Evolutionary conservation across 2,888 invertebrate genomes (phyloP).

Genomic region (Zygogramma bicolorata): DNA sequence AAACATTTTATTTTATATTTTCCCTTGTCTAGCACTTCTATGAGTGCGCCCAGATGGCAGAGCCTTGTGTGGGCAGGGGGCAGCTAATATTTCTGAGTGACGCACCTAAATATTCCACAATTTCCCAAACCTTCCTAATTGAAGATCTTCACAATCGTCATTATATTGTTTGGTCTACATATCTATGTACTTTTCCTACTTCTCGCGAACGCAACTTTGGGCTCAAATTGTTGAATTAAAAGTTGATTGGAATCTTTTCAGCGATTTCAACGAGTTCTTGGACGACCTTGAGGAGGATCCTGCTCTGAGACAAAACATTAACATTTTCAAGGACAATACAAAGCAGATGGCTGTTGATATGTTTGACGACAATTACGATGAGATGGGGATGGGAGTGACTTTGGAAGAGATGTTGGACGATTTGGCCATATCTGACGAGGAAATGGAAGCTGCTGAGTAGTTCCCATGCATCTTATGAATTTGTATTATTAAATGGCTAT

Average conservation of each 20-base stretch:
- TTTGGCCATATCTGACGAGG: conserved; percentile 83
- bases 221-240: background rate
- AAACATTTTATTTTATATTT: no score
- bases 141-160: no score
- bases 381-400: conserved; percentile 80
- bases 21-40: no score
- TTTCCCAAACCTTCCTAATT: conserved; percentile 1
- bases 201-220: no score
- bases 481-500: background rate
- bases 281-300: conserved; percentile 98
- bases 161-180: no score
- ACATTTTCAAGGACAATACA: conserved; percentile 83
- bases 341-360: conserved; percentile 72
- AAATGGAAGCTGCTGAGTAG: no score
- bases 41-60: no score
- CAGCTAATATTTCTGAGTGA: no score
- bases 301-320: conserved; percentile 88
- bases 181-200: no score
- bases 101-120: no score
- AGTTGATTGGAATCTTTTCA: conserved; percentile 62
- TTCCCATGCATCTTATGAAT: no score
- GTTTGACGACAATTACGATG: conserved; percentile 70
- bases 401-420: conserved; percentile 96
- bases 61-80: no score
- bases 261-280: conserved; percentile 95